Base-by-base conservation (phyloP, 2,113 vertebrate species). In the Crotalus tigris region DNA sequence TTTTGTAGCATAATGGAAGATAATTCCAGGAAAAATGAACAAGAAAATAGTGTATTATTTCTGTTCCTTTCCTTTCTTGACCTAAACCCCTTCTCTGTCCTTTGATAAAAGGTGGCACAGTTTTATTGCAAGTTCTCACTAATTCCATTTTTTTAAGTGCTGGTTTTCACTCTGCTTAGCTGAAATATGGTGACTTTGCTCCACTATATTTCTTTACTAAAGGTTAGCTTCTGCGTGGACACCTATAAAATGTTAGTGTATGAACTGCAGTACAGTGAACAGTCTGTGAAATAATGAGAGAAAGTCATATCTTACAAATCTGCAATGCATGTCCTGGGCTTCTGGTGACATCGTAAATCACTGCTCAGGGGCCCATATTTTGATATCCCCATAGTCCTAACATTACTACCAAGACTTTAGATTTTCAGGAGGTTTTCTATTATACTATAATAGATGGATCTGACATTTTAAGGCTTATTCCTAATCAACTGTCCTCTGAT, bases 401-500 rank as follows among this genome's bases (percentile, higher is more conserved):
- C 57, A 89, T 91, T 89, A 93, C 85, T 33, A 59, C 86, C 92
- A 90, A 7, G 85, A 55, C 11, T 46, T 81, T 59, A 44, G 88
- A 44, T 89, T 91, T 93, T 91, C 90, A 58, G 93, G 46, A 94
- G 92, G 59, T 55, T 88, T 26, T 54, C 57, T 87, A 49, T 58
- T 90, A 58, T 5, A 49, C 8, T 46, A 61, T 93, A 94, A 93
- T 88, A 90, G n/a, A 15, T 81, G 49, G 64, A 91, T 59, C 39
- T 93, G 94, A 89, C 39, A 90, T 93, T 94, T 94, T 59, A 44
- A 93, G 64, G 49, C 87, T 75, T 17, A 61, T n/a, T 1, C 0
- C 0, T 0, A 10, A n/a, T 26, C 24, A 57, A 26, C 24, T 88
- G 59, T 2, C 29, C 64, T 93, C 53, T 94, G 46, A 85, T 21